Percentiles rank a stretch among this genome's conserved stretches.
These are phyloP conservation scores for Tethea ocularis DNA, from an alignment of 2,888 invertebrate species.

Conservation along the genomic window DNA sequence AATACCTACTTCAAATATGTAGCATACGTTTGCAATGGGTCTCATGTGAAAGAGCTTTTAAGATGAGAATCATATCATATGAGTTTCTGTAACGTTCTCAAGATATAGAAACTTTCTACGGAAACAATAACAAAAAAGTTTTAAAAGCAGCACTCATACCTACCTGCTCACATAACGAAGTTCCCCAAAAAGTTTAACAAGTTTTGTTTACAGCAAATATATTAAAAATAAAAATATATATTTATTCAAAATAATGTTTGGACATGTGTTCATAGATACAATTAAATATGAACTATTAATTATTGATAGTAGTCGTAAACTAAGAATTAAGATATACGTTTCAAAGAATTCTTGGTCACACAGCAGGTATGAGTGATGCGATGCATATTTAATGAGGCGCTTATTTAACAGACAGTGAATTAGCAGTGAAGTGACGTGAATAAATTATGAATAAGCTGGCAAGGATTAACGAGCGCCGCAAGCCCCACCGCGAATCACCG, in stretches of 20 bases:
- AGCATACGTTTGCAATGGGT: neutral
- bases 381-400: slow-evolving; percentile 55
- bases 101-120: slow-evolving; percentile 9
- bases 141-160: slow-evolving; percentile 9
- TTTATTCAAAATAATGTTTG: slow-evolving; percentile 7
- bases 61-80: neutral
- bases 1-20: neutral
- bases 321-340: neutral
- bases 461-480: slow-evolving; percentile 66
- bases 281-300: no score
- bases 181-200: slow-evolving; percentile 16
- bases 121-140: slow-evolving; percentile 16
- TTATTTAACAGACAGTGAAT: slow-evolving; percentile 65
- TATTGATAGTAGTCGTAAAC: neutral
- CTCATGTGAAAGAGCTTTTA: neutral
- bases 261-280: no score
- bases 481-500: slow-evolving; percentile 42
- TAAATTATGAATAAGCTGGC: slow-evolving; percentile 70
- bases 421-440: slow-evolving; percentile 68
- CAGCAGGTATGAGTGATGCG: slow-evolving; percentile 28
- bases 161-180: slow-evolving; percentile 15
- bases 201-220: slow-evolving; percentile 15
- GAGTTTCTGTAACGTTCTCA: neutral
- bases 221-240: slow-evolving; percentile 14
- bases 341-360: slow-evolving; percentile 12